Percentiles rank a stretch among this genome's conserved stretches.
phyloP scores from a whole-genome alignment of 2,797 vertebrate genomes.

The Mormyrus proboscirostris region DNA sequence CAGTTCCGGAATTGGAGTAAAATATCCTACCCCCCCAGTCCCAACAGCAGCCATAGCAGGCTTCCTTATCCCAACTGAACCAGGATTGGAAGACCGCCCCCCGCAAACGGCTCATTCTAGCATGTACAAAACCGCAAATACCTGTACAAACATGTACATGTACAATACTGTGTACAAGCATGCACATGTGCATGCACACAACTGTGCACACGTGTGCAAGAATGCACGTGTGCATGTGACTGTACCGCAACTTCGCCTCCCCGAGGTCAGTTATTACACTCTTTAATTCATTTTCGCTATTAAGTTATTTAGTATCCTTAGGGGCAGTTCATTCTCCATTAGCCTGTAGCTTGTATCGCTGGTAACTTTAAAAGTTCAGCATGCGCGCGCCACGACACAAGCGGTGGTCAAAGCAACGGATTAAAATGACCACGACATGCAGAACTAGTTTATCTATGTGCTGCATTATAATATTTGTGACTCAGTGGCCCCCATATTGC shows the following conservation, averaged over 20 bases:
- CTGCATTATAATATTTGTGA: not conserved
- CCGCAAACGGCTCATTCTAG: not conserved
- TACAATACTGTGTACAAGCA: not conserved
- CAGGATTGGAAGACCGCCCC: not conserved
- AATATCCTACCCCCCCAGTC: not conserved
- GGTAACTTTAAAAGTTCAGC: not conserved
- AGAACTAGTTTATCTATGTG: not conserved
- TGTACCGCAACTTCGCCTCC: not conserved
- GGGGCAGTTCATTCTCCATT: not conserved
- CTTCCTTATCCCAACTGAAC: not conserved
- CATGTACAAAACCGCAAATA: not conserved
- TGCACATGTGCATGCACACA: not conserved
- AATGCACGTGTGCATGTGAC: not conserved
- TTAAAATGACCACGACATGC: not conserved
- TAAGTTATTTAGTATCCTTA: not conserved
- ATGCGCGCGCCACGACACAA: not conserved
- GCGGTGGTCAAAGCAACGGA: not conserved
- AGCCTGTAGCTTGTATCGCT: not conserved
- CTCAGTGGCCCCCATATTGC: not conserved
- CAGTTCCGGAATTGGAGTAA: slow-evolving; percentile 12
- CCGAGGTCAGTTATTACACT: not conserved
- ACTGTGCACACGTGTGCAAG: not conserved
- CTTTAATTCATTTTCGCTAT: not conserved
- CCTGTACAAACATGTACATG: not conserved
- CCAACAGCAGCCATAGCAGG: not conserved